phyloP scores from a whole-genome alignment of 2,113 vertebrate species.

The Enhydra lutris region DNA sequence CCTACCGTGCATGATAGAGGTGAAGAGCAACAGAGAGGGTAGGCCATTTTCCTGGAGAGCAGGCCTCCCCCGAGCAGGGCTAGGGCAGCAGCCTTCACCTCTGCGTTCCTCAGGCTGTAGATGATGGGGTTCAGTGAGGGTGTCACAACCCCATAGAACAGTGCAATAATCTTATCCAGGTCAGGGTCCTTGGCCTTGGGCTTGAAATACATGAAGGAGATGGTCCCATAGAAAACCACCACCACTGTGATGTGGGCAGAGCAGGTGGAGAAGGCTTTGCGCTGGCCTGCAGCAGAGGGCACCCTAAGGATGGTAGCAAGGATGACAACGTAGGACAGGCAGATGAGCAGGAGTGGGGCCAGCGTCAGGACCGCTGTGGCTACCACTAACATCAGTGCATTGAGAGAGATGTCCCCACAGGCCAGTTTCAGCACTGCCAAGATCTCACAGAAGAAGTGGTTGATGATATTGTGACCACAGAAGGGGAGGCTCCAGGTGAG shows the following conservation, averaged over 20 bases:
- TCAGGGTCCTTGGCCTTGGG: conserved; percentile 24
- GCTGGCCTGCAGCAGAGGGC: not conserved
- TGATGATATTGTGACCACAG: conserved; percentile 65
- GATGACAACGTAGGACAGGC: conserved; percentile 66
- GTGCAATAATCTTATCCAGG: conserved; percentile 51
- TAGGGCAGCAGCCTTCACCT: conserved; percentile 51
- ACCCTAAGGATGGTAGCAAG: conserved; percentile 52
- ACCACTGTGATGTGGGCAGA: conserved; percentile 53
- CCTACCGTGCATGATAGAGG: not conserved
- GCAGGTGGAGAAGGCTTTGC: conserved; percentile 67
- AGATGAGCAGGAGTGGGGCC: conserved; percentile 41
- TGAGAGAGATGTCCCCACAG: conserved; percentile 64
- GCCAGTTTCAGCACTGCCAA: conserved; percentile 68
- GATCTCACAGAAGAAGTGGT: conserved; percentile 76
- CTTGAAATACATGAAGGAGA: conserved; percentile 59
- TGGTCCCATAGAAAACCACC: conserved; percentile 50
- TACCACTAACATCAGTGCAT: not conserved
- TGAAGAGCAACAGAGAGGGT: not conserved
- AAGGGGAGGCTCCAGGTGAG: conserved; percentile 60
- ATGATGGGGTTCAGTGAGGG: conserved; percentile 71
- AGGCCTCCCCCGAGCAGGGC: not conserved
- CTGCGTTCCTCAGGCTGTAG: conserved; percentile 70
- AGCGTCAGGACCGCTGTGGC: not conserved
- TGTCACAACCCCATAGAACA: conserved; percentile 47
- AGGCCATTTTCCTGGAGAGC: conserved; percentile 6